These are phyloP conservation scores for Caenorhabditis latens DNA, from an alignment of 1,140 invertebrate species.

Conservation along the genomic window DNA sequence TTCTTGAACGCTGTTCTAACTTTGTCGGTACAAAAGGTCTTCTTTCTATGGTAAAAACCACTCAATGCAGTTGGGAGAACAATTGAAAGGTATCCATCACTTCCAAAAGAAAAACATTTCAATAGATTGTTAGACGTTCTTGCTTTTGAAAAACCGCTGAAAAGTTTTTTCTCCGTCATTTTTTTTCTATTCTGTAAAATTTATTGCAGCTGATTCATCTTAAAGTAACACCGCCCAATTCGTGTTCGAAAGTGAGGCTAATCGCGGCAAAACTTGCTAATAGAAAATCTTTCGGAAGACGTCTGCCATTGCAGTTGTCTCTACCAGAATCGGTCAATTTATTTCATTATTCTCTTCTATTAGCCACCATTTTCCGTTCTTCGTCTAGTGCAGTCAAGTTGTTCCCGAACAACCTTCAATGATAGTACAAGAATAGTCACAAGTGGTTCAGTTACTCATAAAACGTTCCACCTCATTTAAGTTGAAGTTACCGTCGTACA, in stretches of 20 bases:
- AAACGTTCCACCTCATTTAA: slow-evolving; percentile 29
- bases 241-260: slow-evolving; percentile 43
- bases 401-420: background rate
- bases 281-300: slow-evolving; percentile 42
- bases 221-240: slow-evolving; percentile 25
- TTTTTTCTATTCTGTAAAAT: background rate
- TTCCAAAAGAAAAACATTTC: no score
- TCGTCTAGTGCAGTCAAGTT: background rate
- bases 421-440: background rate
- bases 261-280: slow-evolving; percentile 46
- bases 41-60: no score
- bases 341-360: slow-evolving; percentile 35
- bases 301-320: slow-evolving; percentile 45
- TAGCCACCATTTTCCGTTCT: slow-evolving; percentile 21
- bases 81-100: no score
- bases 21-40: no score
- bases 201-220: background rate
- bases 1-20: no score
- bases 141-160: no score
- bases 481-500: background rate
- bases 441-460: slow-evolving; percentile 35
- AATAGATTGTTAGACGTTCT: no score
- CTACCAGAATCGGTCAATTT: slow-evolving; percentile 48
- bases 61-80: no score
- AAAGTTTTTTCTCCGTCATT: background rate